Evolutionary conservation across 2,888 invertebrate species (phyloP).

Genomic region (Apamea epomidion): DNA sequence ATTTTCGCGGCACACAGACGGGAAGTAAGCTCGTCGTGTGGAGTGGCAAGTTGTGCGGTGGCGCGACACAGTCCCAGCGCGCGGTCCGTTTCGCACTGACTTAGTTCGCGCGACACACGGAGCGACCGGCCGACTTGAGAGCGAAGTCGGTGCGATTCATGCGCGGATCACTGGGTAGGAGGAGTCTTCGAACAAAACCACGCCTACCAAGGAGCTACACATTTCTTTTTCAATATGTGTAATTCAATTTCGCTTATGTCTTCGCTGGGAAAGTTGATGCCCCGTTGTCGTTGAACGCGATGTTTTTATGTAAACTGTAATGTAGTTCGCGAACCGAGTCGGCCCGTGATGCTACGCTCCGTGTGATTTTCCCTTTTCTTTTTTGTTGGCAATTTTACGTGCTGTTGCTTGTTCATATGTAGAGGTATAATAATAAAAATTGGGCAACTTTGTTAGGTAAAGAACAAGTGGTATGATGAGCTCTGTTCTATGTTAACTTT

Average conservation of each 20-base stretch:
- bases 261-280: conserved; percentile 91
- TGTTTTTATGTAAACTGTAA: conserved; percentile 91
- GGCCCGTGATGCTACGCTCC: conserved; percentile 84
- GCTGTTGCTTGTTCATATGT: conserved; percentile 84
- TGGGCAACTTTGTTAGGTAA: conserved; percentile 69
- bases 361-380: conserved; percentile 83
- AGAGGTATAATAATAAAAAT: conserved; percentile 74
- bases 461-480: conserved; percentile 45
- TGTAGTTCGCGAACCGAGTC: conserved; percentile 89
- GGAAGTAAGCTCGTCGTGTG: conserved; percentile 75
- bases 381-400: conserved; percentile 87
- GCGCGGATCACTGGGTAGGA: conserved; percentile 87
- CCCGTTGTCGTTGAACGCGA: conserved; percentile 90
- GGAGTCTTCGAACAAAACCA: conserved; percentile 87
- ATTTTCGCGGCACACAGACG: conserved; percentile 70
- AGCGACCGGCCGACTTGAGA: conserved; percentile 77
- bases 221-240: conserved; percentile 91
- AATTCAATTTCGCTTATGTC: conserved; percentile 91
- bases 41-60: conserved; percentile 77
- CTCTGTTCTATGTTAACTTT: conserved; percentile 18
- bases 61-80: conserved; percentile 78
- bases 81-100: conserved; percentile 79
- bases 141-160: conserved; percentile 83
- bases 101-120: conserved; percentile 72
- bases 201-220: conserved; percentile 90